Conservation (phyloP, 2,113 vertebrate genomes). For the Festucalex cinctus region DNA sequence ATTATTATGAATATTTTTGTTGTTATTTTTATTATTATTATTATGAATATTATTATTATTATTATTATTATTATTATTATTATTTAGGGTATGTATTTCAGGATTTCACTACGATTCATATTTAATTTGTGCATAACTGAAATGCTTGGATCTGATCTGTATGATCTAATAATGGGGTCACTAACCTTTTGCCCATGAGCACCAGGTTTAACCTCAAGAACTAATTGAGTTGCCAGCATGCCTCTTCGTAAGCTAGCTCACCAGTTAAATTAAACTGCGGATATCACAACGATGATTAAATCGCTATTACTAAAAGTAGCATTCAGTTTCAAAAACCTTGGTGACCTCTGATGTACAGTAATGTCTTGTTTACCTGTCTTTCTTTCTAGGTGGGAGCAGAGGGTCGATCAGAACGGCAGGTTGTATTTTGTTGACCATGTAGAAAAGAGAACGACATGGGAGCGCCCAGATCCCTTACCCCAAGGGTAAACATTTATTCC, state of each 20-base stretch:
- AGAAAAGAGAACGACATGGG: conserved; percentile 98
- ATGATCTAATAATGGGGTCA: neutral
- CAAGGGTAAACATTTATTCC: conserved; percentile 76
- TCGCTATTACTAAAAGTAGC: neutral
- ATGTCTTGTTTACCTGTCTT: conserved; percentile 9
- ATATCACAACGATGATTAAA: neutral
- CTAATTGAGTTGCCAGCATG: neutral
- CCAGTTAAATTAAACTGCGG: neutral
- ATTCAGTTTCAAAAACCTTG: neutral
- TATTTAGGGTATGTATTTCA: neutral
- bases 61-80: no score
- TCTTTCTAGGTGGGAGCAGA: conserved; percentile 91
- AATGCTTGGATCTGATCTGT: neutral
- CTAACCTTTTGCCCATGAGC: no score
- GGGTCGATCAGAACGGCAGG: conserved; percentile 88
- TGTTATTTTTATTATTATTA: no score
- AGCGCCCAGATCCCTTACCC: conserved; percentile 91
- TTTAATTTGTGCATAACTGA: conserved; percentile 1
- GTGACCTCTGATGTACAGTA: neutral
- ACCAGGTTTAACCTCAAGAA: neutral
- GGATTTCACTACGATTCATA: neutral
- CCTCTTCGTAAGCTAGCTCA: neutral
- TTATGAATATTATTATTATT: no score
- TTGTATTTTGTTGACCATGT: conserved; percentile 96
- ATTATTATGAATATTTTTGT: no score